Evolutionary conservation across 2,797 vertebrate species (phyloP), one percentile per base, ranked within the genome.

Genomic region (Ceryle rudis): DNA sequence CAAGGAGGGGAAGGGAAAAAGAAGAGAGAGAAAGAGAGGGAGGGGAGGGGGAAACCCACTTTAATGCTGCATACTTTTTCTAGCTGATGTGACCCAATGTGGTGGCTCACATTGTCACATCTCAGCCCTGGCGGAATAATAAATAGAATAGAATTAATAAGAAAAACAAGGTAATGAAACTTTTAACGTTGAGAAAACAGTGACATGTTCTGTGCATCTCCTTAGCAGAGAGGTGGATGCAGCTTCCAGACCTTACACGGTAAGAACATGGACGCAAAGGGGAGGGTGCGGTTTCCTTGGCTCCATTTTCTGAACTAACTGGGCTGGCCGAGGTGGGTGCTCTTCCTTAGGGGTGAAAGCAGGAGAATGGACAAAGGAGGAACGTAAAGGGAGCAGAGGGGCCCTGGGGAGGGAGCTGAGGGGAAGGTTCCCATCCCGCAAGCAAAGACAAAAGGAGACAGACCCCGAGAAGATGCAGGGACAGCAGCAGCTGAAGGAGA

Each of bases 21-120:
- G 97, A 98, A 97, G 97, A 98, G 98, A 98, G 97, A 97, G 97
- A 98, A 95, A 92, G 85, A 92, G 93, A 89, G 96, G 98, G 97
- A 97, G 96, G 97, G 97, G 97, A 89, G 96, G 97, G 98, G 97
- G 97, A 97, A 98, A 98, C 99, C 99, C 98, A 98, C 98, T 99
- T 98, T 98, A 98, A 98, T 98, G 98, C 99, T 98, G 98, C 98
- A 98, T 98, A 98, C 98, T 98, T 96, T 96, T 90, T 98, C 98
- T 98, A 98, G 98, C 98, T 96, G 98, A 99, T 99, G 98, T 98
- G 99, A 99, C 98, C 97, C 98, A 99, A 99, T 99, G 99, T 98
- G 98, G 98, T 98, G 92, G 90, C 97, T 97, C 98, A 99, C 98
- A 98, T 98, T 98, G 98, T 99, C 99, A 99, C 99, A 99, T 99